Base-by-base conservation (phyloP, 1,140 invertebrate species). In the Dendrolimus kikuchii region DNA sequence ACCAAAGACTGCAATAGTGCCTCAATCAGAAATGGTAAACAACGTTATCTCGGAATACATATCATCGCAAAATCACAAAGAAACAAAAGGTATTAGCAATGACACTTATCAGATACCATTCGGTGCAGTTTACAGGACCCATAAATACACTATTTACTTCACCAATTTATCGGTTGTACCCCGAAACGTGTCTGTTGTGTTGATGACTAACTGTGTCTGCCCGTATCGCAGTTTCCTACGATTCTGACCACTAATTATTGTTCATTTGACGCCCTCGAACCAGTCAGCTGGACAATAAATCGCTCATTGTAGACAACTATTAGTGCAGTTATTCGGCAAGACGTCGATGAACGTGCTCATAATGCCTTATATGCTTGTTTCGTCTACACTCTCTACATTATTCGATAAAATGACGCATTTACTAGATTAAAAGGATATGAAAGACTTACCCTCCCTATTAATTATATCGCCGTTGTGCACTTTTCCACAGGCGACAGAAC, bases 381-480 rank as follows among this genome's bases (percentile, higher is more conserved):
- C 55, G 60, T 67, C 63, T 65, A 68, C 64, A 59, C 66, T 69
- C 53, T 60, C 56, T 55, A 78, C 72, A 81, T 67, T 81, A 80
- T 81, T 81, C 67, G 71, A 77, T 81, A 81, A 82, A 82, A 86
- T 86, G 79, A 86, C 82, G 82, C 82, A 86, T 86, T 86, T 84
- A 77, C 75, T 71, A 73, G 69, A 86, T 76, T 84, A 76, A 62
- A 78, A 78, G 74, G 72, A 83, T 69, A 68, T 81, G 72, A 79
- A 83, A 81, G 77, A 83, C 83, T 71, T 86, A 84, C 83, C 83
- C 80, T 84, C 83, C 79, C 81, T 80, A 79, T 83, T 83, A 23
- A 79, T 77, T 86, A 74, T 77, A 77, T 74, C 64, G 72, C 72
- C 74, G 74, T 73, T 75, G 58, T 71, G 59, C 69, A 77, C 74